A percentile compares a stretch with the other conserved stretches of the same genome.
phyloP scores from a whole-genome alignment of 64 coral and sea anemone genomes.

The Orbicella faveolata region DNA sequence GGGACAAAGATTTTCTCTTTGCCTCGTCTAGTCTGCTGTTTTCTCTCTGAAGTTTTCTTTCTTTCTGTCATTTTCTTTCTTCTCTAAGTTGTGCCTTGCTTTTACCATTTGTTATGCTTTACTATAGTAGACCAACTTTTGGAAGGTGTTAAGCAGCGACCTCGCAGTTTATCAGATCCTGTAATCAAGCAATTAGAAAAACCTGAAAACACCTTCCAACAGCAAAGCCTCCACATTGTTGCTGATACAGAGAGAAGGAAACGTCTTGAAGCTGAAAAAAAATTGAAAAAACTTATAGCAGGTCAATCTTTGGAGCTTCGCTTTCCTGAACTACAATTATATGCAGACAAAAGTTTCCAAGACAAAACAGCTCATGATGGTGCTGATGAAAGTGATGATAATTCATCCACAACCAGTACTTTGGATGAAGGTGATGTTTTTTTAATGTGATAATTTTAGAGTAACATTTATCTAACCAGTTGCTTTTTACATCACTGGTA shows the following conservation, averaged over 20 bases:
- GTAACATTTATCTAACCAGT: no score
- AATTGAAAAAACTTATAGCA: not conserved
- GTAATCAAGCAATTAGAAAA: not conserved
- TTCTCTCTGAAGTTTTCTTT: no score
- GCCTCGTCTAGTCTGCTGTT: no score
- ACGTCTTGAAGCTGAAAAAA: not conserved
- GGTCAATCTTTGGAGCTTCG: not conserved
- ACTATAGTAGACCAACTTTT: not conserved
- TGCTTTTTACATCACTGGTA: no score
- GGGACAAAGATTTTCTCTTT: no score
- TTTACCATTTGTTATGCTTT: not conserved
- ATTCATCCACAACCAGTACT: not conserved
- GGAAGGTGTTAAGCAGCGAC: not conserved
- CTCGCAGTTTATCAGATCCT: conserved; percentile 5
- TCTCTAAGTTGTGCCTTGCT: no score
- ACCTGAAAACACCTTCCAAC: not conserved
- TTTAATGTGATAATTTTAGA: no score
- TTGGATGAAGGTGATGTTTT: not conserved
- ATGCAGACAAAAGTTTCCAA: not conserved
- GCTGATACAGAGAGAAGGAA: not conserved
- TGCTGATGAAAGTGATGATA: not conserved
- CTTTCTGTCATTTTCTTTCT: no score
- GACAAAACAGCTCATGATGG: not conserved
- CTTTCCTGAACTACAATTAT: not conserved
- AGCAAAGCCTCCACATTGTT: conserved; percentile 1